Conservation (phyloP, 2,888 invertebrate genomes). For the Galeopsomyia nigrocyanea region DNA sequence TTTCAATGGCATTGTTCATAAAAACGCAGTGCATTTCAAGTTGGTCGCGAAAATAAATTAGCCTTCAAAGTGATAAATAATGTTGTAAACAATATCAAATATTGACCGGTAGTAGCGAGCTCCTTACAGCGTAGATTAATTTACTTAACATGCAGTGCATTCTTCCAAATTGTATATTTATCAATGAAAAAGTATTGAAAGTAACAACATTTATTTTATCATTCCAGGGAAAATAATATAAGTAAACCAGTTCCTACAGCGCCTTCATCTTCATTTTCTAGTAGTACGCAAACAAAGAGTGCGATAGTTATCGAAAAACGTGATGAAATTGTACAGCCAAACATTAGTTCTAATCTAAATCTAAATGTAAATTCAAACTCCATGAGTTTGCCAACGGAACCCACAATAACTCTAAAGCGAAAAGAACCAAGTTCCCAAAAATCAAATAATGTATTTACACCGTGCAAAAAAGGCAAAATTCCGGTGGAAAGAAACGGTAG, state of each 20-base stretch:
- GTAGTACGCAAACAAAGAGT: slow-evolving; percentile 83
- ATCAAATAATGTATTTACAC: slow-evolving; percentile 49
- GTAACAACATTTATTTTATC: background rate
- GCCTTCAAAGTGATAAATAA: no score
- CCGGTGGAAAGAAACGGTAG: slow-evolving; percentile 55
- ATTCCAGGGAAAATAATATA: slow-evolving; percentile 36
- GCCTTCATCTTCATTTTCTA: slow-evolving; percentile 78
- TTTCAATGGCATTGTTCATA: no score
- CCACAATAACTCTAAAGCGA: slow-evolving; percentile 60
- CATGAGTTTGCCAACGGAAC: slow-evolving; percentile 47
- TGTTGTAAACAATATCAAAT: no score
- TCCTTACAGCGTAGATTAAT: no score
- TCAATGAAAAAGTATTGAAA: background rate
- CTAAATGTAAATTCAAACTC: slow-evolving; percentile 52
- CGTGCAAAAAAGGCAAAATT: slow-evolving; percentile 60
- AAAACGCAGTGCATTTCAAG: no score
- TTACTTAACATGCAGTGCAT: no score
- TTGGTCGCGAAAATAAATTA: no score
- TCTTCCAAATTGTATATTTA: no score
- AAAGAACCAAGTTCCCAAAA: slow-evolving; percentile 59
- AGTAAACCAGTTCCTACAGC: slow-evolving; percentile 53
- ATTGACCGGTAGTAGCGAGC: no score
- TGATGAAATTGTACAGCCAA: slow-evolving; percentile 75
- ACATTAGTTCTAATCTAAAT: slow-evolving; percentile 63
- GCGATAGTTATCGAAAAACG: slow-evolving; percentile 84